A percentile compares a stretch with the other conserved stretches of the same genome.
phyloP scores from a whole-genome alignment of 2,888 invertebrate genomes.

The Leucophora obtusa region DNA sequence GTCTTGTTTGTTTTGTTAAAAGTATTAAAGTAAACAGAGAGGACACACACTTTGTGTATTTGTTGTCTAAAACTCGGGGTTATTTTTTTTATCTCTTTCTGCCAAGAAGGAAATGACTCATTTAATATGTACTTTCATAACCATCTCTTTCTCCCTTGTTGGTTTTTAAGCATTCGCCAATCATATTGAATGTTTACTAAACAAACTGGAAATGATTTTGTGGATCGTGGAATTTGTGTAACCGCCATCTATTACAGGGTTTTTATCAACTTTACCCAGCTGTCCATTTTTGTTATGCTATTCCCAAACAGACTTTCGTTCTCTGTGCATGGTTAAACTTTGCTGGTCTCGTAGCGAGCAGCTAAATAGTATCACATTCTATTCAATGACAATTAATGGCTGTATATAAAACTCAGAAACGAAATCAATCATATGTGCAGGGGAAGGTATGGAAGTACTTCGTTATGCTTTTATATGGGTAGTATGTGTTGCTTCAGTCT shows the following conservation, averaged over 20 bases:
- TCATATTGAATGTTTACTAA: background rate
- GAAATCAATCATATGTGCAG: slow-evolving; percentile 48
- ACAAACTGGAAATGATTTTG: slow-evolving; percentile 41
- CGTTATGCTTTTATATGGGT: background rate
- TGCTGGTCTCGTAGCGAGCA: slow-evolving; percentile 22
- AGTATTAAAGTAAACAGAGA: slow-evolving; percentile 5
- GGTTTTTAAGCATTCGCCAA: slow-evolving; percentile 19
- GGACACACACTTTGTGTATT: background rate
- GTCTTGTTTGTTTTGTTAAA: slow-evolving; percentile 12
- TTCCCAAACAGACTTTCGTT: background rate
- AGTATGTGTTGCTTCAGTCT: slow-evolving; percentile 23
- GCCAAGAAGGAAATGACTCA: background rate
- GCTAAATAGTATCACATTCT: slow-evolving; percentile 33
- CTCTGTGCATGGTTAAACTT: background rate
- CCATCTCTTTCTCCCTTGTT: slow-evolving; percentile 17
- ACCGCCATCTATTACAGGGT: background rate
- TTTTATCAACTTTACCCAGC: slow-evolving; percentile 12
- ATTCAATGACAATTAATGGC: slow-evolving; percentile 55
- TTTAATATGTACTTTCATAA: background rate
- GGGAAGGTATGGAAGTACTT: background rate
- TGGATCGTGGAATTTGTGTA: slow-evolving; percentile 60
- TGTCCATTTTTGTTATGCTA: slow-evolving; percentile 9
- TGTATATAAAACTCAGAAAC: slow-evolving; percentile 9
- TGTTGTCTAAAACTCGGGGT: background rate
- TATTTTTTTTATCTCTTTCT: slow-evolving; percentile 12